phyloP scores from a whole-genome alignment of 2,797 vertebrate species.

The Ptychobarbus kaznakovi region DNA sequence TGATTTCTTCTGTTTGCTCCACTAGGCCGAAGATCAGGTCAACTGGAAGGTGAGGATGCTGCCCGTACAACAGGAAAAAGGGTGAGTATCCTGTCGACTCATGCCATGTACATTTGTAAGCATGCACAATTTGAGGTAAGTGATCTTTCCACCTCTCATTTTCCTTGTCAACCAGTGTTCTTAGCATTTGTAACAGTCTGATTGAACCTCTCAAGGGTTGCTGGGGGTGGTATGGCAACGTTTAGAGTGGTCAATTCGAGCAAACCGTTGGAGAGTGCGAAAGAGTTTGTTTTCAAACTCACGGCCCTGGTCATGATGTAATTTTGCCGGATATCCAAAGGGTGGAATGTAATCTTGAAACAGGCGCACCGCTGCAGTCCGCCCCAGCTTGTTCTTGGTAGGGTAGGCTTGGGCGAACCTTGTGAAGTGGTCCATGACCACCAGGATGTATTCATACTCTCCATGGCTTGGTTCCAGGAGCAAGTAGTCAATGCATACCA shows the following conservation, averaged over 20 bases:
- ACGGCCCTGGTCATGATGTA: constrained; percentile 32
- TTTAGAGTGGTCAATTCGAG: not conserved
- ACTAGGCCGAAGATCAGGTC: too few species aligned
- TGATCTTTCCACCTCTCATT: too few species aligned
- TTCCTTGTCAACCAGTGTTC: too few species aligned
- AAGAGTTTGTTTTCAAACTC: not conserved
- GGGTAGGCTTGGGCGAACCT: not conserved
- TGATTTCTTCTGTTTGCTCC: too few species aligned
- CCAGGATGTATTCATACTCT: constrained; percentile 29
- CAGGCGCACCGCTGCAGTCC: not conserved
- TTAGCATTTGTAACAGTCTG: not conserved
- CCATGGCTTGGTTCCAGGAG: constrained; percentile 10
- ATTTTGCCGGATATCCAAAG: not conserved
- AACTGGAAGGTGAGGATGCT: too few species aligned
- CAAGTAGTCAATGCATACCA: constrained; percentile 36
- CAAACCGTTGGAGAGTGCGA: constrained; percentile 2
- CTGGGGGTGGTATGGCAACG: constrained; percentile 31
- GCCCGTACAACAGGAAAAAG: too few species aligned
- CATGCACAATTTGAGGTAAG: too few species aligned
- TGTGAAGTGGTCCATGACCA: not conserved
- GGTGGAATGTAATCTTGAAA: not conserved
- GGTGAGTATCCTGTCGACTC: too few species aligned
- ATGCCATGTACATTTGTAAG: too few species aligned
- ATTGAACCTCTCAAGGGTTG: not conserved
- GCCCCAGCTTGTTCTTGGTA: not conserved